These are phyloP conservation scores for Clarias platycephalus DNA, from an alignment of 2,797 vertebrate species.

Conservation along the genomic window DNA sequence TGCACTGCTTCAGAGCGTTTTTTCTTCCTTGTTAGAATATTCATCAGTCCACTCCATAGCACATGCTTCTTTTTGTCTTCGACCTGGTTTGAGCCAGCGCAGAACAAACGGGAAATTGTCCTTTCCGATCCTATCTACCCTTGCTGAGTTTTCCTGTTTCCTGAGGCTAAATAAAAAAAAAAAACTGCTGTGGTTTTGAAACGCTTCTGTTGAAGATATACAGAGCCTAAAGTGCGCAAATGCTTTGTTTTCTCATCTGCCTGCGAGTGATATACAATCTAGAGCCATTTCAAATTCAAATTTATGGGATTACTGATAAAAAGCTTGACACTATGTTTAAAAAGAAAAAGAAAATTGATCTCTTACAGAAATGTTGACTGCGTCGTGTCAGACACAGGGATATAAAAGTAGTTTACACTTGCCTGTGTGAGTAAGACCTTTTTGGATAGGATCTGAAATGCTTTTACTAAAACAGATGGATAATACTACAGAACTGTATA, in stretches of 20 bases:
- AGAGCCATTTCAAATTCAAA: constrained; percentile 12
- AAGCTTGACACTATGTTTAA: constrained; percentile 7
- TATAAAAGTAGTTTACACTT: neutral
- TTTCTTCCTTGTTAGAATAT: constrained; percentile 18
- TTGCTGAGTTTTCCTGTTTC: constrained; percentile 45
- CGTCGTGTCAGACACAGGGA: constrained; percentile 2
- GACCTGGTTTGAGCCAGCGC: constrained; percentile 30
- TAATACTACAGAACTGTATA: constrained; percentile 4
- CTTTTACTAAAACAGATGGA: constrained; percentile 44
- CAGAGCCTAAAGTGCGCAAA: constrained; percentile 24
- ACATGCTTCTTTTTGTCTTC: constrained; percentile 44
- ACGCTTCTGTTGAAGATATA: constrained; percentile 10
- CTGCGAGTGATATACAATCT: constrained; percentile 27
- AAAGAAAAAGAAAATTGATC: constrained; percentile 6
- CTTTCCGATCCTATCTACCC: constrained; percentile 48
- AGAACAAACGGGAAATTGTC: constrained; percentile 42
- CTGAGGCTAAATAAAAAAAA: constrained; percentile 45
- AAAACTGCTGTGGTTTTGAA: constrained; percentile 24
- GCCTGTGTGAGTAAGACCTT: neutral
- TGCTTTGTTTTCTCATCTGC: constrained; percentile 36
- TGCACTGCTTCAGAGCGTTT: constrained; percentile 33
- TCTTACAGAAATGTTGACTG: constrained; percentile 24
- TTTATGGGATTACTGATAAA: constrained; percentile 30
- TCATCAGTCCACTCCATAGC: constrained; percentile 11
- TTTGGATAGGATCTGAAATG: constrained; percentile 40